Evolutionary conservation across 2,797 vertebrate genomes (phyloP).

Genomic region (Trachurus trachurus): DNA sequence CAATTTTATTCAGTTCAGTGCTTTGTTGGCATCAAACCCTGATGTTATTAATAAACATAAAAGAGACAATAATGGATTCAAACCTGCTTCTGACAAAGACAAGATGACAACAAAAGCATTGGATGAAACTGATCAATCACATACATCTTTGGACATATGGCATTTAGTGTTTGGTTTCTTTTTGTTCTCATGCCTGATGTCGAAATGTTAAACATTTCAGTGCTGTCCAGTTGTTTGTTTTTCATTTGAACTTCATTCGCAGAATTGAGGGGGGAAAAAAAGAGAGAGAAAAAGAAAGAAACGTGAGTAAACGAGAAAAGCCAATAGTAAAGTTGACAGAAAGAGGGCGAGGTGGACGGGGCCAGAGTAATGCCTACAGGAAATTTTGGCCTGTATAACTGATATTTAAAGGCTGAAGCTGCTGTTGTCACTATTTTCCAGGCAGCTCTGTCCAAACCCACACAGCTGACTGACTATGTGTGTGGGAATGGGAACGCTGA

Average conservation of each 20-base stretch:
- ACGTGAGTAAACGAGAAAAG: neutral
- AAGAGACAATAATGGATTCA: neutral
- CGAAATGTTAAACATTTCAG: neutral
- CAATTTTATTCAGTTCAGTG: neutral
- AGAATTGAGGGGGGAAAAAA: neutral
- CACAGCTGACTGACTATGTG: conserved; percentile 49
- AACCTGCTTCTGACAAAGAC: neutral
- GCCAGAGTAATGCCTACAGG: neutral
- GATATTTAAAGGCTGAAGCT: conserved; percentile 35
- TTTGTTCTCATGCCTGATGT: neutral
- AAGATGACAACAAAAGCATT: neutral
- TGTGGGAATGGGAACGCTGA: conserved; percentile 53
- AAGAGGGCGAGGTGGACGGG: neutral
- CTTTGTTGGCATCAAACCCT: neutral
- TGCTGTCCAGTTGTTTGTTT: neutral
- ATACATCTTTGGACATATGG: neutral
- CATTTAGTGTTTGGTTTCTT: neutral
- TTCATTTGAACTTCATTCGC: neutral
- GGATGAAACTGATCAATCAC: neutral
- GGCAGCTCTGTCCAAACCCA: conserved; percentile 50
- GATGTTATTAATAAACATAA: neutral
- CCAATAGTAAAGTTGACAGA: neutral
- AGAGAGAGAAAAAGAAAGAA: neutral
- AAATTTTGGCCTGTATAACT: conserved; percentile 10
- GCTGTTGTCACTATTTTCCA: conserved; percentile 54